A percentile compares a stretch with the other conserved stretches of the same genome.
Evolutionary conservation across 1,140 invertebrate genomes (phyloP).

Genomic region (Coenobita brevimanus): DNA sequence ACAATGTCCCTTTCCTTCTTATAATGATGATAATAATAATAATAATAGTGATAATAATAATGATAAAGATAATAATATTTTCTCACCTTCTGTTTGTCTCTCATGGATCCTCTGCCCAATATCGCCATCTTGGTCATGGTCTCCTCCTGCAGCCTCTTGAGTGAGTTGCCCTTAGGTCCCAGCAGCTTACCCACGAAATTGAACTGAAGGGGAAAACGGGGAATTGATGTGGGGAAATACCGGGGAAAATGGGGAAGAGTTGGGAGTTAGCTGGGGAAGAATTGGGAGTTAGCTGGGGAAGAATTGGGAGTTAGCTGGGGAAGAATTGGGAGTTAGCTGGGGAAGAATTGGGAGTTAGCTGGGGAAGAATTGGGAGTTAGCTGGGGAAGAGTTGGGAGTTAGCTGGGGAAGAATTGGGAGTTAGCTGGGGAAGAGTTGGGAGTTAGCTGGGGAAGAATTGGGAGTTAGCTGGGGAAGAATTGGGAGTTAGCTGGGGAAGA

Average conservation of each 20-base stretch:
- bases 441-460: too few relatives aligned
- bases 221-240: neutral
- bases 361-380: neutral
- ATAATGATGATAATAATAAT: too few relatives aligned
- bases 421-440: too few relatives aligned
- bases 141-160: slow-evolving; percentile 94
- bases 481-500: too few relatives aligned
- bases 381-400: neutral
- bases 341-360: neutral
- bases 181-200: slow-evolving; percentile 96
- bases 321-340: too few relatives aligned
- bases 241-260: neutral
- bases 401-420: neutral
- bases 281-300: neutral
- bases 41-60: too few relatives aligned
- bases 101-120: slow-evolving; percentile 94
- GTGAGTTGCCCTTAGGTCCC: slow-evolving; percentile 93
- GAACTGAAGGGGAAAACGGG: slow-evolving; percentile 78
- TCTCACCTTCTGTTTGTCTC: slow-evolving; percentile 89
- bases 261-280: neutral
- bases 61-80: too few relatives aligned
- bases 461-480: too few relatives aligned
- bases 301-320: neutral
- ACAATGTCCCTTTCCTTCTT: too few relatives aligned
- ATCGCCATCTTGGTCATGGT: slow-evolving; percentile 97